These are phyloP conservation scores for Zaprionus kolodkinae DNA, from an alignment of 1,140 invertebrate species.

Conservation along the genomic window DNA sequence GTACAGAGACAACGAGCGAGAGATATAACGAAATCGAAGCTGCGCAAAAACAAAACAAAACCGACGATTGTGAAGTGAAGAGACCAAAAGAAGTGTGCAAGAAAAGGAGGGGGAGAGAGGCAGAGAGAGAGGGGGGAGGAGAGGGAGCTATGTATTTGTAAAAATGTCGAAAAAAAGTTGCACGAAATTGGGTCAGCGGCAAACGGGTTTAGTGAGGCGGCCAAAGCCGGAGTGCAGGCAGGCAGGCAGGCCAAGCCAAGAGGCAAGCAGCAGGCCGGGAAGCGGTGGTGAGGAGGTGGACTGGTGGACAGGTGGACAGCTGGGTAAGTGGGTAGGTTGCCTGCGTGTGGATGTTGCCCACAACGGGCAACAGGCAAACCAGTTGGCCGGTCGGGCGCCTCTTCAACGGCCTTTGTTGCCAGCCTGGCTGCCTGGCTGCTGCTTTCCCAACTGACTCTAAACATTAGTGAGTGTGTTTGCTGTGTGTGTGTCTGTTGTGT, in stretches of 20 bases:
- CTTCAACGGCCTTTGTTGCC: constrained; percentile 17
- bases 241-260: background rate
- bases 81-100: background rate
- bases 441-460: constrained; percentile 15
- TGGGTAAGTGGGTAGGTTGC: background rate
- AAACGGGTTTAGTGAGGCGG: constrained; percentile 65
- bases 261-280: too few species aligned
- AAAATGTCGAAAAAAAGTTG: constrained; percentile 70
- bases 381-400: constrained; percentile 16
- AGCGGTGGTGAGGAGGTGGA: background rate
- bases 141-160: constrained; percentile 46
- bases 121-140: constrained; percentile 6
- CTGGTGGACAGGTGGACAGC: constrained; percentile 48
- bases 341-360: background rate
- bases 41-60: constrained; percentile 4
- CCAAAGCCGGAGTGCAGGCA: background rate
- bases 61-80: background rate
- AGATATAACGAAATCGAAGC: constrained; percentile 5
- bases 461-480: background rate
- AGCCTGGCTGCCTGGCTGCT: background rate
- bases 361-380: too few species aligned
- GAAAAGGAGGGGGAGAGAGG: background rate
- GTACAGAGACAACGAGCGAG: background rate
- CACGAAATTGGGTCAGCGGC: constrained; percentile 73
- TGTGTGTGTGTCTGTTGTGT: background rate